Percentiles rank a stretch among this genome's conserved stretches.
These are phyloP conservation scores for Dendropsophus ebraccatus DNA, from an alignment of 2,113 vertebrate genomes.

Conservation along the genomic window DNA sequence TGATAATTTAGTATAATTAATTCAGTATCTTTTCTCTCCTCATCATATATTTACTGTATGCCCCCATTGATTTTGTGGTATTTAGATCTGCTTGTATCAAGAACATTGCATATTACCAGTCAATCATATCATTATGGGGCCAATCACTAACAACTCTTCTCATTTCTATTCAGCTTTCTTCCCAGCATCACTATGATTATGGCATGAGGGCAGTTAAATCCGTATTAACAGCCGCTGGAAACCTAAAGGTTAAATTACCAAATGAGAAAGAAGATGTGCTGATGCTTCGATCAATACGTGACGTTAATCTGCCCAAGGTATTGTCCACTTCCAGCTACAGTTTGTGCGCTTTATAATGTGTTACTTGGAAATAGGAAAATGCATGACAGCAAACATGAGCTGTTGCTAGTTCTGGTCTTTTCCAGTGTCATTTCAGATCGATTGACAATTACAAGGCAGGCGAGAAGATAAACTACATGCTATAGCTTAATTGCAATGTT, in stretches of 20 bases:
- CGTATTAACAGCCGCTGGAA: conserved; percentile 64
- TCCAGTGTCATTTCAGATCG: conserved; percentile 37
- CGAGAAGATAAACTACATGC: conserved; percentile 41
- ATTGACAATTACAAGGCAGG: conserved; percentile 46
- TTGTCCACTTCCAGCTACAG: conserved; percentile 50
- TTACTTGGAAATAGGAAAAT: conserved; percentile 15
- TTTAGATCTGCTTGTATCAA: background rate
- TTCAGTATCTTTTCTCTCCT: background rate
- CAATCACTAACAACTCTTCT: too few species aligned
- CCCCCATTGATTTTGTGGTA: background rate
- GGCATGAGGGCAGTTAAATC: conserved; percentile 65
- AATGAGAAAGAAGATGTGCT: conserved; percentile 60
- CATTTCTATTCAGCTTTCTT: conserved; percentile 45
- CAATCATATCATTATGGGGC: background rate
- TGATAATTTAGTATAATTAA: background rate
- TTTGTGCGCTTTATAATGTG: conserved; percentile 29
- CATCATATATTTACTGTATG: background rate
- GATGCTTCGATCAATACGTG: conserved; percentile 61
- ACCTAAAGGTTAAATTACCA: conserved; percentile 69
- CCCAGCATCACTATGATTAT: conserved; percentile 64
- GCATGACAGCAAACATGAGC: conserved; percentile 34
- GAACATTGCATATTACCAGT: background rate
- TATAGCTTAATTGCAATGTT: conserved; percentile 47
- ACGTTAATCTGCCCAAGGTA: conserved; percentile 70
- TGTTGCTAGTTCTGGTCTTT: conserved; percentile 22